A percentile compares a stretch with the other conserved stretches of the same genome.
These are phyloP conservation scores for Andrena flavipes DNA, from an alignment of 2,888 invertebrate genomes.

Conservation along the genomic window DNA sequence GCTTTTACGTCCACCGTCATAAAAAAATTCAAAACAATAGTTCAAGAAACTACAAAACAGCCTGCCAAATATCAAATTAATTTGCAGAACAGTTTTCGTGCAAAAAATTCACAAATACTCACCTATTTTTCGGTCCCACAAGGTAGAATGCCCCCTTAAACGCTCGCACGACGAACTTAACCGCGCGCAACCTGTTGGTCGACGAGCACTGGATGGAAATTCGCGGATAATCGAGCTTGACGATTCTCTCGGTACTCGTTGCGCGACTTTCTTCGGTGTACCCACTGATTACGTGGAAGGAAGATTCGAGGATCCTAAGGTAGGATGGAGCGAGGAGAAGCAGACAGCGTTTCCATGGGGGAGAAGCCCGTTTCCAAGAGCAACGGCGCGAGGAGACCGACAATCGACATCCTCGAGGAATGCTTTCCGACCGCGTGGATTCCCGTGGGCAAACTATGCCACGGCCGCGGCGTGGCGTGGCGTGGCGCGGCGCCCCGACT, in stretches of 20 bases:
- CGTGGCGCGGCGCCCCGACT: constrained; percentile 4
- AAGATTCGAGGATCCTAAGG: no score
- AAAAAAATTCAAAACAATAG: no score
- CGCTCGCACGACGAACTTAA: constrained; percentile 10
- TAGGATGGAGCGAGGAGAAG: no score
- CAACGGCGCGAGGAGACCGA: background rate
- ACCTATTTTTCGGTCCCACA: no score
- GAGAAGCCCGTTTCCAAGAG: background rate
- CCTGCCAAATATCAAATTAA: no score
- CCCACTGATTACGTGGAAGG: no score
- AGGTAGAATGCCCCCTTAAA: no score
- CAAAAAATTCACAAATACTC: no score
- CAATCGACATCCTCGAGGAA: constrained; percentile 16
- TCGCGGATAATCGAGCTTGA: background rate
- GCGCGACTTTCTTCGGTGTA: no score
- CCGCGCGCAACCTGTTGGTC: background rate
- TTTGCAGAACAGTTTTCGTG: no score
- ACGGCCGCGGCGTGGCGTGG: background rate
- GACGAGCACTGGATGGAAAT: background rate
- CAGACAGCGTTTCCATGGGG: background rate
- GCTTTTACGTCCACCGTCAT: no score
- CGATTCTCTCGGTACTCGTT: background rate
- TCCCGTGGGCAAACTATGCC: constrained; percentile 39
- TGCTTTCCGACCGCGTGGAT: constrained; percentile 31
- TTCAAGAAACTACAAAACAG: no score